These are phyloP conservation scores for Rhinoderma darwinii DNA, from an alignment of 2,113 vertebrate genomes.

Conservation along the genomic window DNA sequence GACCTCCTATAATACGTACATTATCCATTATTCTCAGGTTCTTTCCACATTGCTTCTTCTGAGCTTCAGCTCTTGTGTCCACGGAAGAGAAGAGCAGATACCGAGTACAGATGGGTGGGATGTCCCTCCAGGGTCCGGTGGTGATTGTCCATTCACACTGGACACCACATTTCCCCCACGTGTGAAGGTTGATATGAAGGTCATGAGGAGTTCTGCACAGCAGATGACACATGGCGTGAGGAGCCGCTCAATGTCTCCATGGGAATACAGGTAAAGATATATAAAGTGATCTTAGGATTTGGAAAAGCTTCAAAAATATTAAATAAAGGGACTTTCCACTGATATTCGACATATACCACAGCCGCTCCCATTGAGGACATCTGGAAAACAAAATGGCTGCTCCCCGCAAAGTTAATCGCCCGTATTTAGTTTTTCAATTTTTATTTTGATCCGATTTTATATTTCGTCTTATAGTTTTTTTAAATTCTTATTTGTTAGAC, in stretches of 20 bases:
- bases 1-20: too few relatives aligned
- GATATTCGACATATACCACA: too few relatives aligned
- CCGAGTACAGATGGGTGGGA: not conserved
- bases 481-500: too few relatives aligned
- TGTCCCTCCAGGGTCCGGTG: not conserved
- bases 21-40: not conserved
- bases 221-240: not conserved
- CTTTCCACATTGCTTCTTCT: not conserved
- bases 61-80: not conserved
- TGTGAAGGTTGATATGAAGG: constrained; percentile 16
- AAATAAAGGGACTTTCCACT: too few relatives aligned
- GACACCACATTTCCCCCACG: not conserved
- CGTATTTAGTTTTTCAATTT: too few relatives aligned
- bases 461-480: too few relatives aligned
- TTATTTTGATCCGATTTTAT: too few relatives aligned
- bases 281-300: too few relatives aligned
- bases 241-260: not conserved
- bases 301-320: too few relatives aligned
- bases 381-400: too few relatives aligned
- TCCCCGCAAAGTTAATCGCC: too few relatives aligned
- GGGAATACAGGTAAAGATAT: not conserved
- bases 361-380: too few relatives aligned
- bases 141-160: not conserved
- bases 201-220: not conserved
- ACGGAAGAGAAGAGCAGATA: not conserved